Percentiles rank a stretch among this genome's conserved stretches.
phyloP scores from a whole-genome alignment of 2,797 vertebrate species.

The Merluccius polli region DNA sequence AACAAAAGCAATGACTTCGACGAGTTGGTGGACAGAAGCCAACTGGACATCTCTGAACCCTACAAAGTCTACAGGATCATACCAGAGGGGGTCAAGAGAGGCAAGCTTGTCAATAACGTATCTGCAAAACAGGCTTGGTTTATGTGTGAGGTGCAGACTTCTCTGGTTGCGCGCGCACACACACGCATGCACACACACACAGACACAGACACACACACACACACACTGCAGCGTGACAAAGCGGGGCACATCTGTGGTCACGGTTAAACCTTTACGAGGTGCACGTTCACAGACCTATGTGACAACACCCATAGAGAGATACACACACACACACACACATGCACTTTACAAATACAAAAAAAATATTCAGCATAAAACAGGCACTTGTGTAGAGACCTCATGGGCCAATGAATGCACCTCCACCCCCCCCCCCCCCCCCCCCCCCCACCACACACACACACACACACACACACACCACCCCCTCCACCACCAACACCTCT shows the following conservation, averaged over 20 bases:
- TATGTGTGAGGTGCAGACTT: neutral
- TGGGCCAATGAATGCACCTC: neutral
- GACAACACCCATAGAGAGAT: neutral
- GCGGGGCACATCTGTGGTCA: neutral
- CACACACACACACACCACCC: neutral
- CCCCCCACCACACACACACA: neutral
- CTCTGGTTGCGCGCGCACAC: neutral
- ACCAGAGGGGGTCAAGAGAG: constrained; percentile 92
- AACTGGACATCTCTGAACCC: constrained; percentile 96
- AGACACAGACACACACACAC: neutral
- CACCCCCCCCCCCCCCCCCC: too few relatives aligned
- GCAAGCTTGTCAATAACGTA: constrained; percentile 58
- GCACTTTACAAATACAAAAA: neutral
- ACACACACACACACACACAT: neutral
- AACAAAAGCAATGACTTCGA: constrained; percentile 99
- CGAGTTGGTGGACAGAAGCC: constrained; percentile 91
- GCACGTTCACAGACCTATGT: neutral
- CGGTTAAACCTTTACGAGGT: neutral
- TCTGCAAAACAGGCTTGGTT: neutral
- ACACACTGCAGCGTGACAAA: neutral
- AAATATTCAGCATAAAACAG: neutral
- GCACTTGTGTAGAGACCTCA: neutral
- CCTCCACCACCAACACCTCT: neutral
- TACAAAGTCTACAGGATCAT: constrained; percentile 99
- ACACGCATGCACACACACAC: neutral